Conservation (phyloP, 2,888 invertebrate genomes). For the Ennomos fuscantarius region DNA sequence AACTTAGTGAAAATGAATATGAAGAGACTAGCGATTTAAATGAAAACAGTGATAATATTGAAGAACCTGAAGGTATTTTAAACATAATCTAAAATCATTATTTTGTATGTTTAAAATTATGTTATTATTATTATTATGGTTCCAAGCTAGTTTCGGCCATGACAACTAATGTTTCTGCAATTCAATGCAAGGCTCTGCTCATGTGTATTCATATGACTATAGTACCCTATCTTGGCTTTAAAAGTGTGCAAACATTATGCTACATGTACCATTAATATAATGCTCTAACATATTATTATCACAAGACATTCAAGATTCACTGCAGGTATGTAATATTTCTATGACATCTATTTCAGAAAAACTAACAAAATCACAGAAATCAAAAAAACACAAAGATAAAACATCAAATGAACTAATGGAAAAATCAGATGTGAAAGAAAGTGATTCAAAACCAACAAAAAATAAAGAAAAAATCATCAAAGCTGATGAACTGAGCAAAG, state of each 20-base stretch:
- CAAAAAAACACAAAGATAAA: slow-evolving; percentile 40
- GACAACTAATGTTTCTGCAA: no score
- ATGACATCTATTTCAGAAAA: slow-evolving; percentile 50
- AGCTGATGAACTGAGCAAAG: slow-evolving; percentile 63
- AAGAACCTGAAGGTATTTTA: slow-evolving; percentile 53
- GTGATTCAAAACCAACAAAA: slow-evolving; percentile 31
- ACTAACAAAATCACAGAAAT: slow-evolving; percentile 45
- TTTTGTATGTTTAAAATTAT: no score
- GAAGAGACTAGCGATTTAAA: slow-evolving; percentile 25
- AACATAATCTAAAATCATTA: neutral
- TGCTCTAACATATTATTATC: neutral
- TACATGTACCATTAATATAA: slow-evolving; percentile 60
- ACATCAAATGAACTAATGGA: slow-evolving; percentile 36
- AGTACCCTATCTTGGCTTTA: no score
- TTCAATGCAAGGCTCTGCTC: no score
- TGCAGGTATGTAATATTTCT: neutral
- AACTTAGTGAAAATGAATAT: slow-evolving; percentile 23
- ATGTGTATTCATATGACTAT: no score
- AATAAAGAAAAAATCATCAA: slow-evolving; percentile 55
- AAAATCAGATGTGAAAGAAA: slow-evolving; percentile 31
- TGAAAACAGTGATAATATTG: slow-evolving; percentile 37
- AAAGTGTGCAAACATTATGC: no score
- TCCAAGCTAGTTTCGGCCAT: no score
- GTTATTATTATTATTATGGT: no score
- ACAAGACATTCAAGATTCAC: slow-evolving; percentile 10